A percentile compares a stretch with the other conserved stretches of the same genome.
Conservation (phyloP, 2,113 vertebrate species). For the Anoplopoma fimbria region DNA sequence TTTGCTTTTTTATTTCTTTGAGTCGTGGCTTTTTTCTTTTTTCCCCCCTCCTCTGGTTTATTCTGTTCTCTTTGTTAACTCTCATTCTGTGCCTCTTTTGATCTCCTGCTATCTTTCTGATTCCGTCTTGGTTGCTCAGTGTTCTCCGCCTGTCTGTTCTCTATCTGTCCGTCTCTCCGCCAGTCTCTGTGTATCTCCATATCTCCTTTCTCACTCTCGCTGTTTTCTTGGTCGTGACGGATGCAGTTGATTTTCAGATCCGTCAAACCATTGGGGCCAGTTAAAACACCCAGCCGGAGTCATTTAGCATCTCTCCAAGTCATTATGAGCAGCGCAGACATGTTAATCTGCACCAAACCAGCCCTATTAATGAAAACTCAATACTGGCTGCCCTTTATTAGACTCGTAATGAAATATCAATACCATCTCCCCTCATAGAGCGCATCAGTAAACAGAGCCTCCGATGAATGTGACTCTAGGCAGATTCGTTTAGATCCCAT, state of each 20-base stretch:
- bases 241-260: conserved; percentile 64
- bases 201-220: conserved; percentile 30
- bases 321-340: conserved; percentile 70
- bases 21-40: conserved; percentile 5
- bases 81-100: conserved; percentile 55
- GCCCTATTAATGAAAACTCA: conserved; percentile 80
- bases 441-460: conserved; percentile 71
- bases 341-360: conserved; percentile 76
- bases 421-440: conserved; percentile 71
- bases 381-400: conserved; percentile 79
- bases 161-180: conserved; percentile 19
- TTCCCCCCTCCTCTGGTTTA: conserved; percentile 19
- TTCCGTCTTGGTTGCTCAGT: conserved; percentile 44
- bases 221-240: conserved; percentile 17
- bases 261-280: conserved; percentile 50
- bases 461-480: conserved; percentile 51
- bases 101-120: conserved; percentile 56
- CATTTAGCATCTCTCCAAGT: conserved; percentile 60
- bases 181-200: conserved; percentile 40
- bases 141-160: conserved; percentile 31
- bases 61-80: conserved; percentile 55
- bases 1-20: conserved; percentile 40
- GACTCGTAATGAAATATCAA: conserved; percentile 83
- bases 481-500: conserved; percentile 62
- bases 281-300: conserved; percentile 64